phyloP scores from a whole-genome alignment of 1,140 invertebrate species.

The Pseudobourletiella spinata region DNA sequence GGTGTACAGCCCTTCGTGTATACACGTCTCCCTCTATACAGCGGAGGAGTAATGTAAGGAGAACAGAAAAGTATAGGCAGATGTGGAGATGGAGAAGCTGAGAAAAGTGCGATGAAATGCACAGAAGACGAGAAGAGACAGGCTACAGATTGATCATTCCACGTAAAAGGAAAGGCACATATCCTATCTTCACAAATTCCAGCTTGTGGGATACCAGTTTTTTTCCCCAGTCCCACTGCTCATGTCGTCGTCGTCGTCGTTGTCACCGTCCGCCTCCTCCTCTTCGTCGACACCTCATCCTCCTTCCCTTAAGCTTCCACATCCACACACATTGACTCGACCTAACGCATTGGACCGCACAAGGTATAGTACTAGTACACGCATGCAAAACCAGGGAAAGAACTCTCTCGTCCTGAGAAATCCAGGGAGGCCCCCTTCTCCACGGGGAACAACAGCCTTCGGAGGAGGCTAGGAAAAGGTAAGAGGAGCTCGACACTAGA shows the following conservation, averaged over 20 bases:
- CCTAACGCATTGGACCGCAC: no score
- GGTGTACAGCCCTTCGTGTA: neutral
- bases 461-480: no score
- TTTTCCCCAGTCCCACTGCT: neutral
- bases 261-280: neutral
- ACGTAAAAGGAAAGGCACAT: neutral
- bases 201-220: conserved; percentile 6
- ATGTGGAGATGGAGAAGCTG: neutral
- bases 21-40: neutral
- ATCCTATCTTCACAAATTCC: conserved; percentile 6
- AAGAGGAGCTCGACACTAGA: no score
- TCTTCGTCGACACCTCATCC: neutral
- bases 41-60: neutral
- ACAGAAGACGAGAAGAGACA: conserved; percentile 10
- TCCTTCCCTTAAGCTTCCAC: neutral
- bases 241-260: neutral
- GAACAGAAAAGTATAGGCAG: neutral
- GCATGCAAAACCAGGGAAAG: no score
- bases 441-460: no score
- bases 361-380: no score
- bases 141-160: conserved; percentile 22
- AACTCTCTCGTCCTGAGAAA: no score
- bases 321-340: no score
- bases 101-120: conserved; percentile 4
- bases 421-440: no score